phyloP scores from a whole-genome alignment of 1,140 invertebrate species.

The Eueides isabella region DNA sequence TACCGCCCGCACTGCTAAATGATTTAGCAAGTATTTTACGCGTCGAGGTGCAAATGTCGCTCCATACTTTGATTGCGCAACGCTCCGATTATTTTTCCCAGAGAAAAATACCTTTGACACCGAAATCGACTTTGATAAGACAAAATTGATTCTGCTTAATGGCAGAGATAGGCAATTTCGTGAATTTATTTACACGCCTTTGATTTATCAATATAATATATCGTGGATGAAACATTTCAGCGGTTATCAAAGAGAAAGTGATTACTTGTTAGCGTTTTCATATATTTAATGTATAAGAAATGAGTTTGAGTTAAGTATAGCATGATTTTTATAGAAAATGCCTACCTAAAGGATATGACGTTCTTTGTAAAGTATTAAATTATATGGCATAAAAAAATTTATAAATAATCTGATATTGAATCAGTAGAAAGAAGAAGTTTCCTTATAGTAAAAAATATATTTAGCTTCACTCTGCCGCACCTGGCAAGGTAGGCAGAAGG shows the following conservation, averaged over 20 bases:
- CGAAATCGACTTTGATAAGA: conserved; percentile 33
- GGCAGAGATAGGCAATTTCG: conserved; percentile 35
- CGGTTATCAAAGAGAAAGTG: not conserved
- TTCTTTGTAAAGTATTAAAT: too few species aligned
- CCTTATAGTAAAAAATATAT: too few species aligned
- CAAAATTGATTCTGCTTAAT: conserved; percentile 37
- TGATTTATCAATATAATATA: conserved; percentile 16
- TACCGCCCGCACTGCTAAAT: not conserved
- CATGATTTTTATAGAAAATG: not conserved
- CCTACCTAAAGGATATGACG: not conserved
- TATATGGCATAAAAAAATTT: too few species aligned
- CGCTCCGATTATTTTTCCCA: conserved; percentile 37
- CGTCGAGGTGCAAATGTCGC: conserved; percentile 26
- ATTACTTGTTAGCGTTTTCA: not conserved
- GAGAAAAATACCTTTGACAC: conserved; percentile 39
- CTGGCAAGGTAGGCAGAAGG: too few species aligned
- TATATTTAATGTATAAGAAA: conserved; percentile 2
- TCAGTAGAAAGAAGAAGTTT: too few species aligned
- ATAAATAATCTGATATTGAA: too few species aligned
- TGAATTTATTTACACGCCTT: conserved; percentile 19
- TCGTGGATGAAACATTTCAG: not conserved
- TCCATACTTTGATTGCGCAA: conserved; percentile 24
- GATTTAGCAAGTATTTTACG: conserved; percentile 28
- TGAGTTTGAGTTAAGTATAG: not conserved
- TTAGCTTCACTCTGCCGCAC: too few species aligned